Evolutionary conservation across 2,113 vertebrate genomes (phyloP).

Genomic region (Coracopsis vasa): DNA sequence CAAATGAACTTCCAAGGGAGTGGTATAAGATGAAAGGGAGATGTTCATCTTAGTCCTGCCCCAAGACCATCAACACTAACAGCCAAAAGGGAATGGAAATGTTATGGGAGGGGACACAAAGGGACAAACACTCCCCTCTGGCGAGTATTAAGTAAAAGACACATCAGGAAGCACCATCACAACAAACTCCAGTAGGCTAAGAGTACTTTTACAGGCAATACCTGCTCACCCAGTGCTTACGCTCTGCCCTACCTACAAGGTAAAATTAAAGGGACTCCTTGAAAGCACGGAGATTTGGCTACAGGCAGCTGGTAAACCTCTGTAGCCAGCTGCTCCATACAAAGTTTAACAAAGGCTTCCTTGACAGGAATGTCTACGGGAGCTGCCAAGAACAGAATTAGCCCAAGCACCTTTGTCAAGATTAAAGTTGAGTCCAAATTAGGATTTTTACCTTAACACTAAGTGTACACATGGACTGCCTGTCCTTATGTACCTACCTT

Average conservation of each 20-base stretch:
- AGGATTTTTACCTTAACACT: not conserved
- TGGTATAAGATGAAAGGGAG: not conserved
- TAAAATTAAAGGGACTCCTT: not conserved
- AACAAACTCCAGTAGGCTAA: not conserved
- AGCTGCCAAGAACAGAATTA: not conserved
- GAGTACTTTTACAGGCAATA: not conserved
- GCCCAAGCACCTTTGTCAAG: not conserved
- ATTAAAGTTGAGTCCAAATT: not conserved
- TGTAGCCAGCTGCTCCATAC: not conserved
- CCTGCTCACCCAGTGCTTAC: not conserved
- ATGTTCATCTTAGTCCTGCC: not conserved
- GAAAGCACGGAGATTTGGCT: not conserved
- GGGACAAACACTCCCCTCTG: not conserved
- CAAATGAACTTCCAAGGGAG: not conserved
- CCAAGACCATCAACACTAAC: not conserved
- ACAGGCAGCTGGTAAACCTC: not conserved
- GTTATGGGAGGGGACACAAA: not conserved
- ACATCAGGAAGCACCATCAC: not conserved
- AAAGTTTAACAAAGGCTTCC: not conserved
- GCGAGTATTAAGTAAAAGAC: not conserved
- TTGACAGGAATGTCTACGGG: rapidly evolving
- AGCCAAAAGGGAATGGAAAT: not conserved
- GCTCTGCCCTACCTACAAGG: not conserved
- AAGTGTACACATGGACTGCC: not conserved
- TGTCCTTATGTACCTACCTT: not conserved